Evolutionary conservation across 2,888 invertebrate species (phyloP).

Genomic region (Caenorhabditis sp.): DNA sequence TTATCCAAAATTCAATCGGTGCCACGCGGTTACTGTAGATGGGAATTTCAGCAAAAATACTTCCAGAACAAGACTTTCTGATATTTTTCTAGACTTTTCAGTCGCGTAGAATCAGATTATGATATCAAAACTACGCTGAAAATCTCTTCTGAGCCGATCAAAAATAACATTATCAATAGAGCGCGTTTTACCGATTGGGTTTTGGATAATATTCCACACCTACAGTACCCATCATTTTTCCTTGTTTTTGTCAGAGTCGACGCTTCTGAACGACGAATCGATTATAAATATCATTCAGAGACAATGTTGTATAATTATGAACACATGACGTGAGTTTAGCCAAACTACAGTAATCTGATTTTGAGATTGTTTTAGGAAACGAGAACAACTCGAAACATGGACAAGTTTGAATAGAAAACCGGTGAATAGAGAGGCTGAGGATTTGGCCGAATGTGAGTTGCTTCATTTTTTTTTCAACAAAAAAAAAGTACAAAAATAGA

Average conservation of each 20-base stretch:
- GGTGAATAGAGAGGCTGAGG: background rate
- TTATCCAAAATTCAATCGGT: too few relatives aligned
- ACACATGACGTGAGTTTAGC: conserved; percentile 27
- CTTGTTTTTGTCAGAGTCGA: conserved; percentile 20
- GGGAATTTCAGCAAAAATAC: too few relatives aligned
- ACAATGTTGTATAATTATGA: conserved; percentile 34
- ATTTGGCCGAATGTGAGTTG: background rate
- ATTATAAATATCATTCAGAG: conserved; percentile 40
- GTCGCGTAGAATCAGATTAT: too few relatives aligned
- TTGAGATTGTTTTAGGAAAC: conserved; percentile 24
- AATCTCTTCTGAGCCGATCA: too few relatives aligned
- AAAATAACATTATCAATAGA: too few relatives aligned
- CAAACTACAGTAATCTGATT: background rate
- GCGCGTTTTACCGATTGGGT: too few relatives aligned
- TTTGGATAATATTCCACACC: too few relatives aligned
- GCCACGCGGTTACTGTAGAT: too few relatives aligned
- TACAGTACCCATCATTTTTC: background rate
- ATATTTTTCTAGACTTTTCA: too few relatives aligned
- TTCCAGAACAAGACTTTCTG: too few relatives aligned
- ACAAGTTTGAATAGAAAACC: conserved; percentile 40
- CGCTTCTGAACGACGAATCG: conserved; percentile 40
- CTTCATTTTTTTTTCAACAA: too few relatives aligned
- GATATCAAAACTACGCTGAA: too few relatives aligned
- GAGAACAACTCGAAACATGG: conserved; percentile 53
- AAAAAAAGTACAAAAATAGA: background rate